Evolutionary conservation across 2,113 vertebrate genomes (phyloP).

Genomic region (Actenoides hombroni): DNA sequence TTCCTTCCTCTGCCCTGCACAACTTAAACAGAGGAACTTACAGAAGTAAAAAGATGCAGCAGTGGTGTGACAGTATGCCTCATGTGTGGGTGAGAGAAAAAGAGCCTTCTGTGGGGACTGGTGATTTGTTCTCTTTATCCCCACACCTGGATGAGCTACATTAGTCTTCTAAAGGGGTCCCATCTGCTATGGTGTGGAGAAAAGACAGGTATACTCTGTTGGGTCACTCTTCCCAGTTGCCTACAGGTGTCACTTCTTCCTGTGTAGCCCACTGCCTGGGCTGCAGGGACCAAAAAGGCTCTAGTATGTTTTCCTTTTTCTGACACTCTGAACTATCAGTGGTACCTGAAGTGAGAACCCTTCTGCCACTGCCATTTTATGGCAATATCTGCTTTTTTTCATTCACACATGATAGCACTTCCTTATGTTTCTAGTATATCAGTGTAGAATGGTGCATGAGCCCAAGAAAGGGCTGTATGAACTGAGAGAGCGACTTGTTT

Average conservation of each 20-base stretch:
- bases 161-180: neutral
- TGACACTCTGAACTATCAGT: neutral
- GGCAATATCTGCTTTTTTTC: neutral
- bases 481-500: neutral
- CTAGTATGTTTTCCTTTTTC: neutral
- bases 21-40: neutral
- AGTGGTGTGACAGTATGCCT: neutral
- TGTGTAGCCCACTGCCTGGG: neutral
- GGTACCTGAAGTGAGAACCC: neutral
- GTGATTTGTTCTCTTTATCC: neutral
- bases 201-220: neutral
- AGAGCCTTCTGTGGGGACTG: neutral
- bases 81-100: neutral
- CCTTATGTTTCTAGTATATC: neutral
- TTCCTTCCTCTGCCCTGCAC: neutral
- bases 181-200: neutral
- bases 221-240: neutral
- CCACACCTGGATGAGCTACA: neutral
- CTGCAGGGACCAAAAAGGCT: neutral
- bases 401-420: neutral
- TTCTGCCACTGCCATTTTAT: neutral
- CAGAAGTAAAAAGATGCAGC: neutral
- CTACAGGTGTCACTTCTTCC: neutral
- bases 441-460: neutral
- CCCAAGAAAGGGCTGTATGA: neutral